Evolutionary conservation across 2,797 vertebrate genomes (phyloP), one percentile per base, ranked within the genome.

Genomic region (Brotula barbata): DNA sequence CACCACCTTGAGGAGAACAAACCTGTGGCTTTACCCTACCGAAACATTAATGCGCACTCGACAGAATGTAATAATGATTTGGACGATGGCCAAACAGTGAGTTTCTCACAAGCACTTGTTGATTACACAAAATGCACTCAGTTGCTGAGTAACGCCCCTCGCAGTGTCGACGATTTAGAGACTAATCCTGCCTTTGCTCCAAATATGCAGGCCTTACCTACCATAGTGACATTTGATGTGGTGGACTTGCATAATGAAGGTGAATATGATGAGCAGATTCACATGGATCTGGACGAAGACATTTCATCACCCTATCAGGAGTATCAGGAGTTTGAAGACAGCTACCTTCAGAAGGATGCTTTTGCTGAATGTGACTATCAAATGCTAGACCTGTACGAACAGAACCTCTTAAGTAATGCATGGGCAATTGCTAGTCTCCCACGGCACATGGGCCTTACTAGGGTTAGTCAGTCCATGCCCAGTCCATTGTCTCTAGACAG

Each of bases 191-290:
- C 93, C 39, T 95, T 98, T 68, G 92, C 95, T 45, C 93, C 95
- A 57, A 96, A 94, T 73, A 91, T 99, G 58, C 93, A 94, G 5
- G 93, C 92, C 61, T 93, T 99, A 39, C 97, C 97, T 0, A 91
- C 96, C 48, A 99, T 99, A 83, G 95, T 99, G 66, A 98, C 95
- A 0, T 99, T 99, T 16, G 97, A 99, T 14, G 93, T 99, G 0
- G 96, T 95, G 0, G 94, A 99, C 1, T 94, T 98, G 86, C 95
- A 98, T 39, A 97, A 97, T 2, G 96, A 99, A 79, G 96, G 95
- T 0, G 94, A 96, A 68, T 98, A 95, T 0, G 96, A 98, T 45
- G 93, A 94, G 70, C 95, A 91, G 51, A 91, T 92, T 0, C 95
- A 95, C 63, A 92, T 96, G 88, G 95, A 89, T 0, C 90, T 91